phyloP scores from a whole-genome alignment of 2,113 vertebrate genomes.

The Trichomycterus rosablanca region DNA sequence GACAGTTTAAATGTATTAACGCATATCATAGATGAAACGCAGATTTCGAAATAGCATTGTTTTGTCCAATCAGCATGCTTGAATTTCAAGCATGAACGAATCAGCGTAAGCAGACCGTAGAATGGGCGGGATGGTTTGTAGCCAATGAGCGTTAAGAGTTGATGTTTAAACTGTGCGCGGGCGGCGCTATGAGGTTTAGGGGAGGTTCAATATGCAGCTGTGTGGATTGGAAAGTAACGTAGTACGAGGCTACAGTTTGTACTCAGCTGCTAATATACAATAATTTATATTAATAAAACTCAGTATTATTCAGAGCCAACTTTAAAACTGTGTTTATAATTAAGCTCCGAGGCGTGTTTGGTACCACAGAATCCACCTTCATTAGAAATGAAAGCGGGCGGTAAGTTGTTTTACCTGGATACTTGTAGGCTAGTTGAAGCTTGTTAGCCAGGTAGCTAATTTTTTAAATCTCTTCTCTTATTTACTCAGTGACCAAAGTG shows the following conservation, averaged over 20 bases:
- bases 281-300: neutral
- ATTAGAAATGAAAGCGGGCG: constrained; percentile 73
- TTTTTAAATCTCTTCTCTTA: neutral
- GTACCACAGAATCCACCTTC: neutral
- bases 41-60: constrained; percentile 64
- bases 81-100: constrained; percentile 40
- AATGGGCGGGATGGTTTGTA: constrained; percentile 2
- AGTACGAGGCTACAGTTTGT: neutral
- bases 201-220: constrained; percentile 50
- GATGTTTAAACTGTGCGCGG: constrained; percentile 71
- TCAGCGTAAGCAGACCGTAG: neutral
- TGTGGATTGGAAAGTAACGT: constrained; percentile 48
- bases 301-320: neutral
- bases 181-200: constrained; percentile 56
- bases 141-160: constrained; percentile 54
- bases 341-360: neutral
- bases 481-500: neutral
- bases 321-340: neutral
- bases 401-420: constrained; percentile 61
- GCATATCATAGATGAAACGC: no score
- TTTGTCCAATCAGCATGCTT: constrained; percentile 51
- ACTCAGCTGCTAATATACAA: neutral
- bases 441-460: constrained; percentile 3
- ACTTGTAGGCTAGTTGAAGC: neutral
- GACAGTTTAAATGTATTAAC: constrained; percentile 26